Evolutionary conservation across 2,888 invertebrate genomes (phyloP).

Genomic region (Eupithecia exiguata): DNA sequence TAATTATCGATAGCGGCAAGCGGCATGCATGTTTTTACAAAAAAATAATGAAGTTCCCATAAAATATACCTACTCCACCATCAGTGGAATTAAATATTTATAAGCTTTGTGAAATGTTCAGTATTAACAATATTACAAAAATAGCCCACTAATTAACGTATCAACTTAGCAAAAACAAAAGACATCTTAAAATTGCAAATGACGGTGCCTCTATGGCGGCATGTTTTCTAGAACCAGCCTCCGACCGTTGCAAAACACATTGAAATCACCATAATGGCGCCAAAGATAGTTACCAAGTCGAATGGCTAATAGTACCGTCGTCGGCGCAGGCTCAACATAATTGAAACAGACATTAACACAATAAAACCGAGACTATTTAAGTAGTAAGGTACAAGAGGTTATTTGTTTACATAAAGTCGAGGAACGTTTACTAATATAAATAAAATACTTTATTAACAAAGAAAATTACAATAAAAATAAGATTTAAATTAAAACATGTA

Average conservation of each 20-base stretch:
- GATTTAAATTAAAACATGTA: too few species aligned
- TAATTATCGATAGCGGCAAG: too few species aligned
- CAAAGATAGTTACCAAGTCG: conserved; percentile 22
- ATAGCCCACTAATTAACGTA: neutral
- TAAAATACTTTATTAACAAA: too few species aligned
- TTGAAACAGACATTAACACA: conserved; percentile 27
- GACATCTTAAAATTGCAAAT: neutral
- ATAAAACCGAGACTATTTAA: conserved; percentile 19
- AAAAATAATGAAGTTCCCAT: too few species aligned
- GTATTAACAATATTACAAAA: too few species aligned
- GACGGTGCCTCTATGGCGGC: neutral
- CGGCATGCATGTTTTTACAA: too few species aligned
- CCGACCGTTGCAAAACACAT: conserved; percentile 20
- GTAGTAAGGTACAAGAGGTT: conserved; percentile 5
- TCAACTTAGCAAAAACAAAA: neutral
- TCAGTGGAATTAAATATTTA: too few species aligned
- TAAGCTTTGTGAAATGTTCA: too few species aligned
- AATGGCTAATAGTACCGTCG: conserved; percentile 18
- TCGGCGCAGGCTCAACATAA: conserved; percentile 16
- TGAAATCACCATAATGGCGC: conserved; percentile 24
- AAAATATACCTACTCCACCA: too few species aligned
- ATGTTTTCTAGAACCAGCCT: conserved; percentile 1
- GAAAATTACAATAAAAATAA: too few species aligned
- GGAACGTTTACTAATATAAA: too few species aligned
- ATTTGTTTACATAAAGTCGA: neutral